These are phyloP conservation scores for Anas bernieri DNA, from an alignment of 2,797 vertebrate species.

Conservation along the genomic window DNA sequence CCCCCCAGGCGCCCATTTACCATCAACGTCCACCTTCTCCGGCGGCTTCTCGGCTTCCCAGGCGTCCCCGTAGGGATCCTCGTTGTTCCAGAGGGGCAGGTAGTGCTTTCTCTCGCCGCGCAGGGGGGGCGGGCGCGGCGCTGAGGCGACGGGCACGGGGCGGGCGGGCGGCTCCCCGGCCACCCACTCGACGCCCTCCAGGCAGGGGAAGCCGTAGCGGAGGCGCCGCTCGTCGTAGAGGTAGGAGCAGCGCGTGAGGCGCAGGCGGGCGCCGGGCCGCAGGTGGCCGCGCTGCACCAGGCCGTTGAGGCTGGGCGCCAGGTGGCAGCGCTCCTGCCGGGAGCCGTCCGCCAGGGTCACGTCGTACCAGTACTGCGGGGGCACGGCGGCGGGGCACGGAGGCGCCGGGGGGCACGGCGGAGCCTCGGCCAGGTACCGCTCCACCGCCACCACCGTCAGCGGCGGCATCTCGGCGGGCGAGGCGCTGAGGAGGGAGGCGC, in stretches of 20 bases:
- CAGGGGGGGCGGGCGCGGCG: constrained; percentile 72
- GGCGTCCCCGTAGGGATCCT: constrained; percentile 86
- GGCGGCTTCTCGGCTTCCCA: constrained; percentile 76
- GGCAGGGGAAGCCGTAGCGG: constrained; percentile 79
- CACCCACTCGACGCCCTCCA: background rate
- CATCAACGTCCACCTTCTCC: constrained; percentile 76
- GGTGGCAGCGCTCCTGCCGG: constrained; percentile 79
- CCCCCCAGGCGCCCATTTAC: constrained; percentile 7
- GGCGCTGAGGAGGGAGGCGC: constrained; percentile 62
- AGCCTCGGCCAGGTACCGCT: constrained; percentile 82
- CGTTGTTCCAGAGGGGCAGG: constrained; percentile 91
- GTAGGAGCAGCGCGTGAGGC: constrained; percentile 79
- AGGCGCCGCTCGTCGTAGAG: constrained; percentile 85
- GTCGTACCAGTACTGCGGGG: constrained; percentile 83
- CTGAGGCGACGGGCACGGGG: background rate
- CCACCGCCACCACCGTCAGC: constrained; percentile 82
- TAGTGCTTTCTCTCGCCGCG: constrained; percentile 83
- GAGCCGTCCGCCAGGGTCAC: constrained; percentile 85
- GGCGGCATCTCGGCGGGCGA: constrained; percentile 38
- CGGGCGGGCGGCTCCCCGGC: accelerated
- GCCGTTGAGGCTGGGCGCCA: constrained; percentile 76
- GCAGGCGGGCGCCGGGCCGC: constrained; percentile 78
- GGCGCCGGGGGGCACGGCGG: background rate
- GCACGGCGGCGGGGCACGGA: background rate
- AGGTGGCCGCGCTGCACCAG: constrained; percentile 82